Conservation (phyloP, 2,888 invertebrate species). For the Protophormia terraenovae region DNA sequence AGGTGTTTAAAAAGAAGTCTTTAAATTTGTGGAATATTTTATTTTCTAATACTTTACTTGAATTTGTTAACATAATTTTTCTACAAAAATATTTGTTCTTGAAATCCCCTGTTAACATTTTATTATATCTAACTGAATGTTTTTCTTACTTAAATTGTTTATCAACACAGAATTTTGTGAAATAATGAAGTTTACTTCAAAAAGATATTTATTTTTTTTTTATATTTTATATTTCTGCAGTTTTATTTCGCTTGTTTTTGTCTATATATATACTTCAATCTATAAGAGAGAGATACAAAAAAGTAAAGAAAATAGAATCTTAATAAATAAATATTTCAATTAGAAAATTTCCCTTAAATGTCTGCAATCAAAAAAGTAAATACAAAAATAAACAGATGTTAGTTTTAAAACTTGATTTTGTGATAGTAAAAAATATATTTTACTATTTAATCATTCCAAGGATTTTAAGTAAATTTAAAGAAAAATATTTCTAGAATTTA, state of each 20-base stretch:
- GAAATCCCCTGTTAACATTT: not conserved
- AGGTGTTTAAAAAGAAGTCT: too few relatives aligned
- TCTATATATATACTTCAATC: not conserved
- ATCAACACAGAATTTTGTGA: not conserved
- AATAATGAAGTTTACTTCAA: not conserved
- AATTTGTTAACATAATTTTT: too few relatives aligned
- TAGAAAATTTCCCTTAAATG: not conserved
- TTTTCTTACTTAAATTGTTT: not conserved
- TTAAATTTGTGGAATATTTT: too few relatives aligned
- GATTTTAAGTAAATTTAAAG: too few relatives aligned
- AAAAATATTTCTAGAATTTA: too few relatives aligned
- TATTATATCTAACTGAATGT: not conserved
- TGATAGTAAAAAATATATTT: not conserved
- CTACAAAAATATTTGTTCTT: too few relatives aligned
- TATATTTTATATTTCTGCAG: not conserved
- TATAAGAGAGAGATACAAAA: too few relatives aligned
- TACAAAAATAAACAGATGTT: not conserved
- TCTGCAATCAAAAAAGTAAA: not conserved
- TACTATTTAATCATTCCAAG: not conserved
- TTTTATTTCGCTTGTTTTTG: not conserved
- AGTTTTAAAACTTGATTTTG: not conserved
- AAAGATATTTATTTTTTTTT: not conserved
- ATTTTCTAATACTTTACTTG: too few relatives aligned
- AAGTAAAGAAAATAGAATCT: not conserved
- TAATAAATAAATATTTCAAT: not conserved